phyloP scores from a whole-genome alignment of 2,888 invertebrate genomes.

The Agrochola lychnidis region DNA sequence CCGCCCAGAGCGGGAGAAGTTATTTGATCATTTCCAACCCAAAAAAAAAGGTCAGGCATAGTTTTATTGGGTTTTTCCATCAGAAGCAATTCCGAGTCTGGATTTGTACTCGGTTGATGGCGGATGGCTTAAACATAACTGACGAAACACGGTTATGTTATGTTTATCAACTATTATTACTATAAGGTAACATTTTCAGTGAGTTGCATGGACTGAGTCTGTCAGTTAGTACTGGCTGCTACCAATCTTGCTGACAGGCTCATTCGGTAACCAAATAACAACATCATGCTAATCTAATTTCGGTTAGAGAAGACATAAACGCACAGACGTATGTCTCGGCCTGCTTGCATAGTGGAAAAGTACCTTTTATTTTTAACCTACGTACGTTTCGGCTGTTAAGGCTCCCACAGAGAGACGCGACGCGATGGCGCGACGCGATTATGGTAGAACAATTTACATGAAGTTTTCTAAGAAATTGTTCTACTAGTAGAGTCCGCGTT shows the following conservation, averaged over 20 bases:
- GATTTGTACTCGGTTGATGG: background rate
- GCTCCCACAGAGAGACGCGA: too few relatives aligned
- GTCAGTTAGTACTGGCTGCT: background rate
- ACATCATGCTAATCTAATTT: background rate
- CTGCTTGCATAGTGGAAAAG: background rate
- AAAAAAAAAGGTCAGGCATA: too few relatives aligned
- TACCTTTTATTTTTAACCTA: background rate
- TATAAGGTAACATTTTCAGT: background rate
- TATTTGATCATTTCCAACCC: too few relatives aligned
- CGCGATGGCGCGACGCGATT: too few relatives aligned
- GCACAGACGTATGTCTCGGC: background rate
- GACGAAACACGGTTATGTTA: background rate
- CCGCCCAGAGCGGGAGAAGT: too few relatives aligned
- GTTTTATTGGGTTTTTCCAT: constrained; percentile 1
- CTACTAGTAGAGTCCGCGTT: too few relatives aligned
- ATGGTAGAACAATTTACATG: too few relatives aligned
- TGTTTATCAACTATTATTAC: background rate
- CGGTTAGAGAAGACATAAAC: constrained; percentile 43
- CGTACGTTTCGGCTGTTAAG: background rate
- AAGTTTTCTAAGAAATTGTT: too few relatives aligned
- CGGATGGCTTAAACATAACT: background rate
- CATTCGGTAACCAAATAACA: background rate
- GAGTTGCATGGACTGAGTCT: background rate
- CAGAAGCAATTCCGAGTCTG: background rate
- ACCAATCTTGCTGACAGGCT: background rate